A percentile compares a stretch with the other conserved stretches of the same genome.
These are phyloP conservation scores for Cephalotes varians DNA, from an alignment of 2,888 invertebrate species.

Conservation along the genomic window DNA sequence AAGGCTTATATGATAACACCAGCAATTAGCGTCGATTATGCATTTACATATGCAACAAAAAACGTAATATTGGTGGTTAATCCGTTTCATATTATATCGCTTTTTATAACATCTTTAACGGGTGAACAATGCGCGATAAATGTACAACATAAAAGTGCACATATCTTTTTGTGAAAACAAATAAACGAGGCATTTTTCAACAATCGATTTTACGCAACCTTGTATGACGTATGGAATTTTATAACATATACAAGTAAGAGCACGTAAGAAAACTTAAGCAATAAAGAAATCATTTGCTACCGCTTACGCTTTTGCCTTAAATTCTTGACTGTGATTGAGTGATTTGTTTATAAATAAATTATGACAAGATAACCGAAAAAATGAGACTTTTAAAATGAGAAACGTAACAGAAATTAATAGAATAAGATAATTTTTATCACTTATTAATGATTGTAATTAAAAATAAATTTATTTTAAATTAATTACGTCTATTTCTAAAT, in stretches of 20 bases:
- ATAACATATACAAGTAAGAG: no score
- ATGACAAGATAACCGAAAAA: neutral
- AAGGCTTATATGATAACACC: neutral
- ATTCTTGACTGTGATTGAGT: no score
- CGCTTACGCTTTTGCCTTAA: no score
- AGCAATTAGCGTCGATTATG: slow-evolving; percentile 3
- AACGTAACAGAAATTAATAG: neutral
- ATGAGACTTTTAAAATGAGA: no score
- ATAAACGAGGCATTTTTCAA: neutral
- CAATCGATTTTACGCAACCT: neutral
- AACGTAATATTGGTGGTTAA: neutral
- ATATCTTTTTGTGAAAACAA: neutral
- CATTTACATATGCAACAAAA: neutral
- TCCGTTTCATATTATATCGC: no score
- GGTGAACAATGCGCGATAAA: neutral
- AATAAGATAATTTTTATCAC: neutral
- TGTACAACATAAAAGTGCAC: neutral
- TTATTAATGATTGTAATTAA: neutral
- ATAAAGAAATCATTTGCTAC: no score
- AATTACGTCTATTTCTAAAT: neutral
- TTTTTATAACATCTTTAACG: neutral
- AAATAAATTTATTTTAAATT: neutral
- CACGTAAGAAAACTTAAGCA: no score
- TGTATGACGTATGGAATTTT: neutral
- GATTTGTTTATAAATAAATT: no score